Evolutionary conservation across 2,113 vertebrate species (phyloP).

Genomic region (Clarias magur): DNA sequence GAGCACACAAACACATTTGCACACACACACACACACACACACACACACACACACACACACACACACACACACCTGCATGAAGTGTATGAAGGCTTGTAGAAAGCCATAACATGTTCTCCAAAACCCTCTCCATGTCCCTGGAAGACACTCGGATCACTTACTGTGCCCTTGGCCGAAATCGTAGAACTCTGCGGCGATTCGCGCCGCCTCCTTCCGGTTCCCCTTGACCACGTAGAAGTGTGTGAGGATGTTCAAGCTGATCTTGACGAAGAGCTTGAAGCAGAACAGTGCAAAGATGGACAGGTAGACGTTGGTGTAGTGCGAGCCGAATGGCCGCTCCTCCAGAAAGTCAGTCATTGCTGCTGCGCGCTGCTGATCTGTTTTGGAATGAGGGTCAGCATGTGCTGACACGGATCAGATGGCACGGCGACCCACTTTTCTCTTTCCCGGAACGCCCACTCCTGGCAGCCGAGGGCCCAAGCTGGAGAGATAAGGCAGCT

Average conservation of each 20-base stretch:
- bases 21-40: neutral
- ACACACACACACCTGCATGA: slow-evolving; percentile 16
- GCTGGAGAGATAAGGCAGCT: slow-evolving; percentile 24
- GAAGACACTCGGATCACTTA: slow-evolving; percentile 59
- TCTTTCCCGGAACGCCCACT: slow-evolving; percentile 46
- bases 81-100: slow-evolving; percentile 19
- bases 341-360: slow-evolving; percentile 84
- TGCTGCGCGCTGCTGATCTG: slow-evolving; percentile 62
- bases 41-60: neutral
- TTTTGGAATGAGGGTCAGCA: slow-evolving; percentile 70
- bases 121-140: neutral
- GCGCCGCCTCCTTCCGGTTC: slow-evolving; percentile 85
- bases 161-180: slow-evolving; percentile 83
- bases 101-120: slow-evolving; percentile 9
- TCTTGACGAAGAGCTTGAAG: slow-evolving; percentile 89
- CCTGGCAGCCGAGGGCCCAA: slow-evolving; percentile 65
- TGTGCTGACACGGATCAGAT: slow-evolving; percentile 76
- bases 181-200: slow-evolving; percentile 87
- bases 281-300: slow-evolving; percentile 88
- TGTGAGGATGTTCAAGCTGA: slow-evolving; percentile 86
- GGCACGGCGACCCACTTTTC: slow-evolving; percentile 69
- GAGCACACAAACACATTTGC: neutral
- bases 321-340: slow-evolving; percentile 79
- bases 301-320: slow-evolving; percentile 85
- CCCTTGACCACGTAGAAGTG: slow-evolving; percentile 90